Conservation (phyloP, 2,888 invertebrate species). For the Euclidia mi region DNA sequence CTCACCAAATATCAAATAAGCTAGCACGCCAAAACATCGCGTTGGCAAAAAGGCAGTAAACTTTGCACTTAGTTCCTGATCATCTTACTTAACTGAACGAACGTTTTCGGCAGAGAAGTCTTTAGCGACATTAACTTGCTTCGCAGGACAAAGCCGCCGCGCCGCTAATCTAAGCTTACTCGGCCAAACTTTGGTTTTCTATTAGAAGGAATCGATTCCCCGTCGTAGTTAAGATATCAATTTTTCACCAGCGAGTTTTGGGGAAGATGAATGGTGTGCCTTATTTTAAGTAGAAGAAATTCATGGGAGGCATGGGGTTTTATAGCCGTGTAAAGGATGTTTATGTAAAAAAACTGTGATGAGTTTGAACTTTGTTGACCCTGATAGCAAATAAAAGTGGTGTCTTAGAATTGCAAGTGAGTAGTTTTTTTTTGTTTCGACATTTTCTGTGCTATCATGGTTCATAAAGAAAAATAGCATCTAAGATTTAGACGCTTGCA, state of each 20-base stretch:
- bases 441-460: no score
- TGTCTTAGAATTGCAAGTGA: no score
- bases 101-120: constrained; percentile 58
- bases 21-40: not conserved
- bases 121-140: constrained; percentile 64
- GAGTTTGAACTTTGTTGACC: no score
- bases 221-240: constrained; percentile 44
- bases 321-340: no score
- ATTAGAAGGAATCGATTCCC: constrained; percentile 59
- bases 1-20: not conserved
- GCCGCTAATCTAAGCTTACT: constrained; percentile 66
- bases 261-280: constrained; percentile 28
- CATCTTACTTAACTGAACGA: constrained; percentile 38
- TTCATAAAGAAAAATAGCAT: no score
- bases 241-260: constrained; percentile 34
- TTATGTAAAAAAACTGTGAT: no score
- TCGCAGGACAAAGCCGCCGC: constrained; percentile 62
- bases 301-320: no score
- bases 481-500: no score
- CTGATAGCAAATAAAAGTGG: no score
- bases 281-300: constrained; percentile 20
- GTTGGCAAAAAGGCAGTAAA: constrained; percentile 24
- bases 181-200: constrained; percentile 63
- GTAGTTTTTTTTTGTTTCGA: no score
- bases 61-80: constrained; percentile 39